Evolutionary conservation across 92 coral and sea anemone species (phyloP).

Genomic region (Pocillopora meandrina): DNA sequence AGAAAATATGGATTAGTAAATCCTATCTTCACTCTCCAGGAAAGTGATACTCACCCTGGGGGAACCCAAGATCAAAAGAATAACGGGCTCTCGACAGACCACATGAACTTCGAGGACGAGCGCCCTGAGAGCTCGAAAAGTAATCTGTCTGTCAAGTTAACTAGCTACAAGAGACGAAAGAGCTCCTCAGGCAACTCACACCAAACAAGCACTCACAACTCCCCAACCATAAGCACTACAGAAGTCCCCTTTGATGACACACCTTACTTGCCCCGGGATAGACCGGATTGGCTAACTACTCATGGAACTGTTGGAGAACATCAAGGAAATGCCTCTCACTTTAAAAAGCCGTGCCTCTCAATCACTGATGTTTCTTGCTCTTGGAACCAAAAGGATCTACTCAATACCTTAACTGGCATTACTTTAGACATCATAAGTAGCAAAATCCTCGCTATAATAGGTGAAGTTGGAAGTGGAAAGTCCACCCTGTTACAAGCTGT

Average conservation of each 20-base stretch:
- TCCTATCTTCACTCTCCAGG: too few relatives aligned
- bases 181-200: background rate
- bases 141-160: background rate
- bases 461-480: conserved; percentile 35
- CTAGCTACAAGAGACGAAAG: background rate
- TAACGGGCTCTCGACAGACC: background rate
- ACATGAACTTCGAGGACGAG: background rate
- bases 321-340: background rate
- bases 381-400: background rate
- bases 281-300: background rate
- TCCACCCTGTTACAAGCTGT: conserved; percentile 20
- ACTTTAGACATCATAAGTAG: background rate
- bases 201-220: background rate
- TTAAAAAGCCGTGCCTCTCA: background rate
- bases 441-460: conserved; percentile 12
- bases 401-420: conserved; percentile 5
- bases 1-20: too few relatives aligned
- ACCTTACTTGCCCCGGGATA: background rate
- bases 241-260: background rate
- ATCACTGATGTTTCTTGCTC: background rate
- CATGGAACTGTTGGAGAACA: too few relatives aligned
- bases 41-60: too few relatives aligned
- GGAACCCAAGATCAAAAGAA: too few relatives aligned
- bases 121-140: background rate
- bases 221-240: background rate